Evolutionary conservation across 2,113 vertebrate genomes (phyloP), one percentile per base, ranked within the genome.

Genomic region (Ammodytes marinus): DNA sequence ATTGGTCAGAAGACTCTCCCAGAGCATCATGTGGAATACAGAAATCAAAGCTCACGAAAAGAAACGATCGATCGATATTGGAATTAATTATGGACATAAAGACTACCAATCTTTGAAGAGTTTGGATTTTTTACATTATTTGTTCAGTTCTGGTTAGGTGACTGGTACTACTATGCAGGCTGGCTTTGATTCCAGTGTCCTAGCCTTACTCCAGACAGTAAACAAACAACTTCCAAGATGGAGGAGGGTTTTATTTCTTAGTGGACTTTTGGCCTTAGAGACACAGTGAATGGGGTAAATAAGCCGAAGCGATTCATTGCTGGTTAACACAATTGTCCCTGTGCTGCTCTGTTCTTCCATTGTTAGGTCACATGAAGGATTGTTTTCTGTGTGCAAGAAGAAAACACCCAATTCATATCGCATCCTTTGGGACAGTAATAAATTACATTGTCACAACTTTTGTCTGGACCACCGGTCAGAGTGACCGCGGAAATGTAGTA

Each of bases 401-500:
- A 67, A 73, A 40, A 63, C 49, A 81, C 76, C 13, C 27, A 64
- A 81, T 73, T 57, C 43, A 43, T 67, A 35, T 19, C 54, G 78
- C 49, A 27, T 85, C 78, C 52, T 55, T 40, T 54, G 59, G 50
- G 71, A 52, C 10, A 37, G 40, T 12, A 63, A 70, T 59, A 69
- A 82, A 79, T 79, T 4, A 58, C 8, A 9, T 82, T 79, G 69
- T 76, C 50, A 73, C 61, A 54, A 50, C 69, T 68, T 27, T 40
- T 67, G 71, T 80, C 69, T 79, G 69, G 72, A 86, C 72, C 52
- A 68, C 67, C 45, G 46, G 70, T 81, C 66, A 35, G 47, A 8
- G 13, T 52, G 63, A 80, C 42, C 8, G 45, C 64, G 68, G 27
- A 42, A 80, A 83, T 72, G 2, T 40, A 52, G 42, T 50, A 17